Conservation (phyloP, 1,140 invertebrate species). For the Leptonema lineaticorne region DNA sequence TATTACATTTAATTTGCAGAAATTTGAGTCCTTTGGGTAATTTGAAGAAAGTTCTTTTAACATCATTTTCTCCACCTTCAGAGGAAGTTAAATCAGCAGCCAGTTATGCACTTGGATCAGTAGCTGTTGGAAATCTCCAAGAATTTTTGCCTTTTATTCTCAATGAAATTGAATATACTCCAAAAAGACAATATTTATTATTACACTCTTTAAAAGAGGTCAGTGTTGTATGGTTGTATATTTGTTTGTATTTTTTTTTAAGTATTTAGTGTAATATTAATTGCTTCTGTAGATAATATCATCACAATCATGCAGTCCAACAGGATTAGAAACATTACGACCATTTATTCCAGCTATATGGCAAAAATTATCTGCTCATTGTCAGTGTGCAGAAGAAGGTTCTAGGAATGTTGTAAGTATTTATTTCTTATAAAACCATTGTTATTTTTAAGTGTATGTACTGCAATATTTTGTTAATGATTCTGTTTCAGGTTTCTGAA, state of each 20-base stretch:
- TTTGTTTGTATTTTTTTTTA: neutral
- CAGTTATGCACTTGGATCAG: conserved; percentile 92
- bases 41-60: conserved; percentile 72
- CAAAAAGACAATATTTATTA: conserved; percentile 92
- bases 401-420: conserved; percentile 86
- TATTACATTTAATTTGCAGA: too few relatives aligned
- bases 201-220: conserved; percentile 97
- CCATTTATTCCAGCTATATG: conserved; percentile 89
- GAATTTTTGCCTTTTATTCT: conserved; percentile 94
- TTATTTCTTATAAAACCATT: neutral
- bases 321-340: conserved; percentile 75
- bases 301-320: conserved; percentile 76
- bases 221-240: conserved; percentile 30
- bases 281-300: conserved; percentile 71
- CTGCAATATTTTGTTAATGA: neutral
- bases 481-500: conserved; percentile 73
- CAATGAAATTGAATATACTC: conserved; percentile 89
- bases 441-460: neutral
- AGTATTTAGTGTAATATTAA: neutral
- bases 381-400: conserved; percentile 94
- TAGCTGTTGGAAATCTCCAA: conserved; percentile 92
- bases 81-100: conserved; percentile 94
- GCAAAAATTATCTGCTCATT: conserved; percentile 87
- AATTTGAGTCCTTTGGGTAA: conserved; percentile 79
- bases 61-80: conserved; percentile 74